These are phyloP conservation scores for Salvelinus sp. DNA, from an alignment of 2,113 vertebrate genomes.

Conservation along the genomic window DNA sequence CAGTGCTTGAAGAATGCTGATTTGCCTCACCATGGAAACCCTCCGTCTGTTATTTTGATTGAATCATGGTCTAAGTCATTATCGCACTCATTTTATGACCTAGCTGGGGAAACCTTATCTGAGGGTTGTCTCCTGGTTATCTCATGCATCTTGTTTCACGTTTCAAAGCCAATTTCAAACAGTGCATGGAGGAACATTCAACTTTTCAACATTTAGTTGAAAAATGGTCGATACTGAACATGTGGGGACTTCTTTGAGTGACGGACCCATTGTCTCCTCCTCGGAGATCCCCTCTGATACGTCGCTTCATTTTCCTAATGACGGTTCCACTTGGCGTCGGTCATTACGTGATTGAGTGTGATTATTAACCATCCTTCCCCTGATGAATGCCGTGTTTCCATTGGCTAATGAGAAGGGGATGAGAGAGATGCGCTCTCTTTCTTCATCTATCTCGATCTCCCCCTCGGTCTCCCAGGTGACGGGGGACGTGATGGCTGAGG, in stretches of 20 bases:
- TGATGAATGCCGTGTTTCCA: slow-evolving; percentile 71
- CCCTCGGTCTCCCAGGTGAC: slow-evolving; percentile 31
- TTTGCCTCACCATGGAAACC: no score
- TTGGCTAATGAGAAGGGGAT: slow-evolving; percentile 66
- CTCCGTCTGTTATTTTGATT: no score
- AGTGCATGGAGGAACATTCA: neutral
- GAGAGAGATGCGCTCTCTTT: slow-evolving; percentile 46
- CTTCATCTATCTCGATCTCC: slow-evolving; percentile 32
- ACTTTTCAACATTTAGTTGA: no score
- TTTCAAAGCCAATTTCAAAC: neutral
- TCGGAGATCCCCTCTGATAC: slow-evolving; percentile 49
- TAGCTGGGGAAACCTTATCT: no score
- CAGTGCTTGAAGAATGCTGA: no score
- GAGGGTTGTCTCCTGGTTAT: neutral
- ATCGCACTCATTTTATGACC: no score
- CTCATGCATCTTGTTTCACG: neutral
- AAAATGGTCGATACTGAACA: neutral
- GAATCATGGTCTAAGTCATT: no score
- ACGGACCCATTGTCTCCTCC: slow-evolving; percentile 23
- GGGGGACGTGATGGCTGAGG: slow-evolving; percentile 15
- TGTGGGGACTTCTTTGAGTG: neutral
- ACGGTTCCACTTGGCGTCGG: slow-evolving; percentile 41
- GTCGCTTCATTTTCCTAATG: slow-evolving; percentile 60
- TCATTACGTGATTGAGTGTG: slow-evolving; percentile 70
- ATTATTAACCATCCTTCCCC: slow-evolving; percentile 61